Evolutionary conservation across 2,797 vertebrate genomes (phyloP).

Genomic region (Lophotriccus pileatus): DNA sequence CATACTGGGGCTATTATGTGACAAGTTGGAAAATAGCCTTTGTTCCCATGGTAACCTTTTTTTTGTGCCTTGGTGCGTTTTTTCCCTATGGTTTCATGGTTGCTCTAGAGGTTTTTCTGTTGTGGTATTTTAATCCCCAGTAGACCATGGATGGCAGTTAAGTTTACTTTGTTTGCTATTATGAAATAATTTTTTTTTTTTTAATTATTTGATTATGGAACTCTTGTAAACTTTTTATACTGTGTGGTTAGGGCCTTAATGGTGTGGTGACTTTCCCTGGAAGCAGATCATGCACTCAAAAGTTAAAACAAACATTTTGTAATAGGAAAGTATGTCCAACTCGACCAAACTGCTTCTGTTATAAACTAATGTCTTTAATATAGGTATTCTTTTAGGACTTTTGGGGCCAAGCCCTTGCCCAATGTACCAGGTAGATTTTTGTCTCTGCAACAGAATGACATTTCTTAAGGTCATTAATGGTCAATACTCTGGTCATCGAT

Average conservation of each 20-base stretch:
- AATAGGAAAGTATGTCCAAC: not conserved
- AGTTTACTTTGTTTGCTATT: slow-evolving; percentile 14
- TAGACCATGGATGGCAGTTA: not conserved
- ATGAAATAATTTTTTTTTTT: not conserved
- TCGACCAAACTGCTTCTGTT: not conserved
- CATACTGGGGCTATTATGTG: slow-evolving; percentile 64
- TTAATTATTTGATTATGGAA: not conserved
- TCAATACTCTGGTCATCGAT: not conserved
- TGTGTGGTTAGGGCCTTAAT: not conserved
- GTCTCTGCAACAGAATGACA: not conserved
- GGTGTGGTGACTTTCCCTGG: not conserved
- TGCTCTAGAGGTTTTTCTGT: slow-evolving; percentile 53
- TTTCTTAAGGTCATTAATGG: not conserved
- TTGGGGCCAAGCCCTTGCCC: not conserved
- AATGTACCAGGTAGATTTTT: not conserved
- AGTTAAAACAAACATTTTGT: not conserved
- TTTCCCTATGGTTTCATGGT: slow-evolving; percentile 53
- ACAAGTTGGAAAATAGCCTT: slow-evolving; percentile 56
- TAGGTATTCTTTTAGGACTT: not conserved
- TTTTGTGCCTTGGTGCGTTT: slow-evolving; percentile 46
- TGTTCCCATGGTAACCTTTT: slow-evolving; percentile 71
- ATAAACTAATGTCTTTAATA: not conserved
- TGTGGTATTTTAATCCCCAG: slow-evolving; percentile 49
- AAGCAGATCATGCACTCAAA: not conserved
- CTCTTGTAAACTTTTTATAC: slow-evolving; percentile 28